Evolutionary conservation across 1,140 invertebrate genomes (phyloP).

Genomic region (Drosophila ironensis): DNA sequence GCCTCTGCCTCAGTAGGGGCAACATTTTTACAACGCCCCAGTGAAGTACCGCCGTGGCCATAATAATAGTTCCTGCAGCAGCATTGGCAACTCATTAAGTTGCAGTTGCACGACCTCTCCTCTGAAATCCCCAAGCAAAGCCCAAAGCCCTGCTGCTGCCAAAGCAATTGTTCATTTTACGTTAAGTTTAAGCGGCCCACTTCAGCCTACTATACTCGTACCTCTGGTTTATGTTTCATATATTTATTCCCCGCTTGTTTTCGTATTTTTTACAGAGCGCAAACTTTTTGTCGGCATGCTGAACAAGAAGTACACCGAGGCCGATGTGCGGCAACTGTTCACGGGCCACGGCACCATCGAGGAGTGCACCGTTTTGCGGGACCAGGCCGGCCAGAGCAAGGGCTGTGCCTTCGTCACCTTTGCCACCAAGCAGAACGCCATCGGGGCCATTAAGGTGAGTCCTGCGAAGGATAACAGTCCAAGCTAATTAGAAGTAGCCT

Average conservation of each 20-base stretch:
- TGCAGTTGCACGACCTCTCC: conserved; percentile 11
- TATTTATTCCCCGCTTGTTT: conserved; percentile 25
- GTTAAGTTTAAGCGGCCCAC: conserved; percentile 37
- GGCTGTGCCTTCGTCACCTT: conserved; percentile 99
- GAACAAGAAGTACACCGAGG: conserved; percentile 97
- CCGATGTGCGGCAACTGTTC: conserved; percentile 97
- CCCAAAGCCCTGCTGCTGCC: too few species aligned
- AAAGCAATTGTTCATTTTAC: conserved; percentile 60
- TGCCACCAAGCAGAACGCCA: conserved; percentile 96
- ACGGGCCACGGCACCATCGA: conserved; percentile 96
- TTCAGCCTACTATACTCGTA: conserved; percentile 14
- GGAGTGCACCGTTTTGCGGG: conserved; percentile 98
- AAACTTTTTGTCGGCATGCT: conserved; percentile 99
- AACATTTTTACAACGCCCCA: conserved; percentile 41
- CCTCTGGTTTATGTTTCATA: too few species aligned
- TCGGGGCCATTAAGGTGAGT: conserved; percentile 94
- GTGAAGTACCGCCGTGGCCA: conserved; percentile 36
- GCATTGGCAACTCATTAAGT: conserved; percentile 57
- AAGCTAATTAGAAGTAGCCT: too few species aligned
- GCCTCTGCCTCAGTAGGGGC: conserved; percentile 27
- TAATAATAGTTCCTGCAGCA: conserved; percentile 49
- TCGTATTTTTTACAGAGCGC: conserved; percentile 89
- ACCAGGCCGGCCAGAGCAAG: conserved; percentile 95
- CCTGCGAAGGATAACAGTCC: too few species aligned
- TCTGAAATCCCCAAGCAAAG: not conserved